phyloP scores from a whole-genome alignment of 2,888 invertebrate species.

The Drosophila helvetica region DNA sequence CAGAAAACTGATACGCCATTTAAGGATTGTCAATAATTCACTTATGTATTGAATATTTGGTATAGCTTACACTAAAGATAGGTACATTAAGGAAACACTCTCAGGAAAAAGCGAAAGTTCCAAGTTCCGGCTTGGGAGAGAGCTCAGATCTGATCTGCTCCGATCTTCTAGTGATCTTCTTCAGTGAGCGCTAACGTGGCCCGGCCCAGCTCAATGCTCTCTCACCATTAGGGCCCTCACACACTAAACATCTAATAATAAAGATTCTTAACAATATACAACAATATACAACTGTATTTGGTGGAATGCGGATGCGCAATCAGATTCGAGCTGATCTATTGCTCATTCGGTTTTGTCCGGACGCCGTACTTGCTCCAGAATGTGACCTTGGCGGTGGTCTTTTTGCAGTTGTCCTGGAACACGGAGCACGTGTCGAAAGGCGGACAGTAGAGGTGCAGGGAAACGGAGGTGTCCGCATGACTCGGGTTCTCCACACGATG shows the following conservation, averaged over 20 bases:
- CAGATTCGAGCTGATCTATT: conserved; percentile 42
- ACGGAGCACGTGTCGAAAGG: conserved; percentile 94
- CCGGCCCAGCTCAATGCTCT: conserved; percentile 11
- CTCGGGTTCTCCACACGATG: conserved; percentile 98
- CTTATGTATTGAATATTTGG: conserved; percentile 45
- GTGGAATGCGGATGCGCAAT: conserved; percentile 16
- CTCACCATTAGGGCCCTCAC: conserved; percentile 32
- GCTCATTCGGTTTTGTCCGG: conserved; percentile 62
- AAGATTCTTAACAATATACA: conserved; percentile 57
- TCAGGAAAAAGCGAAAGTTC: conserved; percentile 12
- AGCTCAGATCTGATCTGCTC: background rate
- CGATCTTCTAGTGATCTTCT: conserved; percentile 1
- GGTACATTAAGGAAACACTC: conserved; percentile 19
- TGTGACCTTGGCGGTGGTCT: conserved; percentile 89
- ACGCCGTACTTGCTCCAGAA: conserved; percentile 97
- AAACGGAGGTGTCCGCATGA: conserved; percentile 94
- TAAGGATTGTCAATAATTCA: conserved; percentile 15
- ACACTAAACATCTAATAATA: conserved; percentile 57
- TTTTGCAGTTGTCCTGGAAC: conserved; percentile 95
- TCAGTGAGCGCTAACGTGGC: conserved; percentile 9
- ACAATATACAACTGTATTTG: conserved; percentile 49
- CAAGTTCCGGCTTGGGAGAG: conserved; percentile 4
- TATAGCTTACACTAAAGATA: conserved; percentile 53
- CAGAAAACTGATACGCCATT: background rate
- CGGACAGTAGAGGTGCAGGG: conserved; percentile 97